phyloP scores from a whole-genome alignment of 2,888 invertebrate genomes.

The Drosophila mimetica region DNA sequence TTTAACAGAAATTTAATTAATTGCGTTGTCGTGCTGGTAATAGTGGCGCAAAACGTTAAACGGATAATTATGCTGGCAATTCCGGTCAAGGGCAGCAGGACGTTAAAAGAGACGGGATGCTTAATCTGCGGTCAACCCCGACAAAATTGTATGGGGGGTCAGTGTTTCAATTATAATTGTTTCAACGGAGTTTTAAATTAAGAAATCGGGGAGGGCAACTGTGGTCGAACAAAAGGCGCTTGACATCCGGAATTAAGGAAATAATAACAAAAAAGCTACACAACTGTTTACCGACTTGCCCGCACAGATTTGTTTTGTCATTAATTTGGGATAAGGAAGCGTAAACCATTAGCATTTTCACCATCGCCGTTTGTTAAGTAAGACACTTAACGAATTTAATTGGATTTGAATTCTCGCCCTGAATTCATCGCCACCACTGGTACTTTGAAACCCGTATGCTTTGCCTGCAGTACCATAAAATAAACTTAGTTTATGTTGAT shows the following conservation, averaged over 20 bases:
- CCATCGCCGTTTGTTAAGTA: constrained; percentile 39
- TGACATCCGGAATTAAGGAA: constrained; percentile 50
- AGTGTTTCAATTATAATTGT: constrained; percentile 68
- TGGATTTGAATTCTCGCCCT: neutral
- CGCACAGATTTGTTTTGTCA: constrained; percentile 70
- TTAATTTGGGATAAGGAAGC: constrained; percentile 68
- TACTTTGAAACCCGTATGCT: neutral
- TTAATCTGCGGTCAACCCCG: constrained; percentile 13
- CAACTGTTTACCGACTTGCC: constrained; percentile 26
- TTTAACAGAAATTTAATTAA: constrained; percentile 71
- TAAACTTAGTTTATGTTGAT: too few species aligned
- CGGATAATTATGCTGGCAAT: constrained; percentile 76
- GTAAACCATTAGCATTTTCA: constrained; percentile 41
- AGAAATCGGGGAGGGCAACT: constrained; percentile 53
- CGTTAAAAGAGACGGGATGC: constrained; percentile 16
- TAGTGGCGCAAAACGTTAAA: constrained; percentile 69
- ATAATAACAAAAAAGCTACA: constrained; percentile 52
- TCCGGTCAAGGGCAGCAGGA: constrained; percentile 46
- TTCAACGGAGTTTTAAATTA: constrained; percentile 63
- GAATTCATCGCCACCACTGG: too few species aligned
- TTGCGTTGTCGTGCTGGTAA: constrained; percentile 71
- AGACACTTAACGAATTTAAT: constrained; percentile 53
- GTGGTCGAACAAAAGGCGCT: constrained; percentile 17
- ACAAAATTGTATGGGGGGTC: neutral
- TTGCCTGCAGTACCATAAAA: too few species aligned